Conservation (phyloP, 2,113 vertebrate genomes). For the Strigops habroptila region DNA sequence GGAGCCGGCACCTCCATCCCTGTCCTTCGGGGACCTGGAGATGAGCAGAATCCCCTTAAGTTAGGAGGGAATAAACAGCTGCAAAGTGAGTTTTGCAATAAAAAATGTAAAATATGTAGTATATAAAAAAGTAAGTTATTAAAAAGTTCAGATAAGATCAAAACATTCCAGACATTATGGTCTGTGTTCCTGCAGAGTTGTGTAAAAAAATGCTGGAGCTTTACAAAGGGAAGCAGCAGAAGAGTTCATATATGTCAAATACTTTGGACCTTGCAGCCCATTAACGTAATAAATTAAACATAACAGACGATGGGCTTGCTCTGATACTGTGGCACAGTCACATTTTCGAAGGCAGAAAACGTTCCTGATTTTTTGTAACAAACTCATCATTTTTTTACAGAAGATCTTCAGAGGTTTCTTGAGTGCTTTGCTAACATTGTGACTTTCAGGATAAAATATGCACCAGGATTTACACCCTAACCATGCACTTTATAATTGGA, state of each 20-base stretch:
- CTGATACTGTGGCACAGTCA: neutral
- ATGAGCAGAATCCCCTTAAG: neutral
- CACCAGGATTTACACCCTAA: constrained; percentile 49
- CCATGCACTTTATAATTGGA: constrained; percentile 34
- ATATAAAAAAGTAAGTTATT: constrained; percentile 55
- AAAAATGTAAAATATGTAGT: constrained; percentile 57
- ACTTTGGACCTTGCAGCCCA: constrained; percentile 15
- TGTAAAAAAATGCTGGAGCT: constrained; percentile 43
- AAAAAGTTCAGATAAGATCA: constrained; percentile 61
- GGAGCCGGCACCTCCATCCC: neutral
- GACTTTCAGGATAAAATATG: constrained; percentile 44
- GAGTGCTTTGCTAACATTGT: constrained; percentile 23
- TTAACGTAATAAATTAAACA: constrained; percentile 41
- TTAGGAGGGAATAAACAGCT: constrained; percentile 1
- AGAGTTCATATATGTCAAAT: constrained; percentile 42
- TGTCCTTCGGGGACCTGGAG: neutral
- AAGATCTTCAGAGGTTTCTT: constrained; percentile 35
- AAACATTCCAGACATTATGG: constrained; percentile 48
- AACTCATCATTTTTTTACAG: neutral
- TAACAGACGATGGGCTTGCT: neutral
- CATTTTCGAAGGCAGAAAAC: neutral
- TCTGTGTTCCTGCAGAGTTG: constrained; percentile 27
- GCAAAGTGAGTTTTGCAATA: constrained; percentile 44
- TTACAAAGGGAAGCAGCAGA: constrained; percentile 24
- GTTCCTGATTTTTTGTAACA: neutral